Percentiles rank a stretch among this genome's conserved stretches.
Conservation (phyloP, 2,797 vertebrate genomes). For the Triplophysa bombifrons region DNA sequence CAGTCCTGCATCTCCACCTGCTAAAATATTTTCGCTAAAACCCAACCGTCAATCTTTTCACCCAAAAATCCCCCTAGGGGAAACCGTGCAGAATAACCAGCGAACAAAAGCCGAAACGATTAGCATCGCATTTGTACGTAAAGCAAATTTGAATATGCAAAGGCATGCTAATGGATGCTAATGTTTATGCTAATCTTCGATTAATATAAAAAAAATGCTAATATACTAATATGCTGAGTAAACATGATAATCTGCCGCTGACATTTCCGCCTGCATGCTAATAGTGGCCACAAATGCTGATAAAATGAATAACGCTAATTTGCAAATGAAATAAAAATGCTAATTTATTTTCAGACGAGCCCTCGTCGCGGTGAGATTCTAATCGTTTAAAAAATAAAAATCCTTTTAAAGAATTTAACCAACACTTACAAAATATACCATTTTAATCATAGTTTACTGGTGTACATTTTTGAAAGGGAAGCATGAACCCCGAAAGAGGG, state of each 20-base stretch:
- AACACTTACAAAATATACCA: background rate
- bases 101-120: constrained; percentile 42
- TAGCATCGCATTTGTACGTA: constrained; percentile 43
- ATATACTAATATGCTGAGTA: constrained; percentile 43
- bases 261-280: constrained; percentile 42
- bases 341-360: constrained; percentile 23
- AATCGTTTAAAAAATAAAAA: background rate
- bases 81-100: constrained; percentile 18
- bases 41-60: constrained; percentile 35
- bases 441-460: background rate
- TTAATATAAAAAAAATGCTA: constrained; percentile 49
- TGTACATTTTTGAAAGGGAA: background rate
- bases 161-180: constrained; percentile 50
- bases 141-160: constrained; percentile 45
- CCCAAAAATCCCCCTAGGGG: constrained; percentile 32
- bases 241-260: constrained; percentile 43
- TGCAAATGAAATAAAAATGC: constrained; percentile 34
- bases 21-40: constrained; percentile 23
- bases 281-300: constrained; percentile 30
- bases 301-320: constrained; percentile 35
- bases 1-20: constrained; percentile 66
- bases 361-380: constrained; percentile 9
- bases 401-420: background rate
- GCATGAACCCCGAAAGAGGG: background rate
- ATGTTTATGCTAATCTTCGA: constrained; percentile 50